Evolutionary conservation across 2,113 vertebrate species (phyloP).

Genomic region (Microcebus jonahi): DNA sequence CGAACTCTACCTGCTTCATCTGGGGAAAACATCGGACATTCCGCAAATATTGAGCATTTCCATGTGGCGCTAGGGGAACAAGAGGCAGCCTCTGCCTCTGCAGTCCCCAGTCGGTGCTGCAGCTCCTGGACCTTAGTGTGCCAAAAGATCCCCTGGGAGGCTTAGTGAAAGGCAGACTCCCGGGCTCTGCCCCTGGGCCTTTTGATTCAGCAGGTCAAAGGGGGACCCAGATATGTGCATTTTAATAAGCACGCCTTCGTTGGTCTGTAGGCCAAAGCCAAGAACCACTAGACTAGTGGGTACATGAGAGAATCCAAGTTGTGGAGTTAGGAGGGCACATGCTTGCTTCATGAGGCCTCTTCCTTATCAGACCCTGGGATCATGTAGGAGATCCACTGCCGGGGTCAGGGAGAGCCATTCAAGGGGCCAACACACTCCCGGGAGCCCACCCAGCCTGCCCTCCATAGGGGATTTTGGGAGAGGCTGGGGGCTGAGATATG

Average conservation of each 20-base stretch:
- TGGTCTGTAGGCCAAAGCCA: neutral
- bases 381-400: neutral
- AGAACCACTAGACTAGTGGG: neutral
- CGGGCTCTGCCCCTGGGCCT: neutral
- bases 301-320: neutral
- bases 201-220: neutral
- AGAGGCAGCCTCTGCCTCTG: neutral
- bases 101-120: neutral
- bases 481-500: neutral
- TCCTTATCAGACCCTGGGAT: neutral
- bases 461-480: neutral
- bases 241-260: neutral
- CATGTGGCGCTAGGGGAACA: fast-evolving
- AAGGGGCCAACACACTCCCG: neutral
- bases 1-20: neutral
- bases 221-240: neutral
- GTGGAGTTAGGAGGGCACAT: neutral
- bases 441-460: neutral
- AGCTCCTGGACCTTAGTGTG: neutral
- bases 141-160: neutral
- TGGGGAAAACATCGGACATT: neutral
- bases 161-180: neutral
- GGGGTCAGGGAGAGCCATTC: neutral
- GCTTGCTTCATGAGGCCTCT: neutral
- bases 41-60: neutral